Evolutionary conservation across 2,797 vertebrate species (phyloP).

Genomic region (Numenius phaeopus): DNA sequence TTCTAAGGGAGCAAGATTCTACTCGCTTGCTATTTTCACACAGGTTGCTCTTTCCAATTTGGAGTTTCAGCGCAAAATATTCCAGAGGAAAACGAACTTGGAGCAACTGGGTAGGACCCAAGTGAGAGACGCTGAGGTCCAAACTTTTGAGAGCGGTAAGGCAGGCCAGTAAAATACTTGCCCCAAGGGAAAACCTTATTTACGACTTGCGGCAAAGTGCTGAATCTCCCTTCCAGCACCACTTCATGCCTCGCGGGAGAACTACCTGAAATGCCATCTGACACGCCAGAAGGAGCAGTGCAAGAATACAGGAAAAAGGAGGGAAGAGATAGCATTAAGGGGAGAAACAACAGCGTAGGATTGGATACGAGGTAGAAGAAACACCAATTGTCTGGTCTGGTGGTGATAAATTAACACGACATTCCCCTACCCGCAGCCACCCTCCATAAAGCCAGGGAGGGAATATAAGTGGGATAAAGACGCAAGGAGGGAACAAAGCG

Average conservation of each 20-base stretch:
- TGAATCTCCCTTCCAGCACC: neutral
- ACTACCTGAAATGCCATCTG: conserved; percentile 17
- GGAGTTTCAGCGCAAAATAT: conserved; percentile 24
- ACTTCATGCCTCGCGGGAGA: neutral
- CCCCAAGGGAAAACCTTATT: neutral
- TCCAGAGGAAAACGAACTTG: neutral
- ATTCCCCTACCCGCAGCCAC: neutral
- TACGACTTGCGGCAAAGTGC: neutral
- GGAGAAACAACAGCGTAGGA: neutral
- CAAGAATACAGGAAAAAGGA: conserved; percentile 26
- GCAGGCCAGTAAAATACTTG: neutral
- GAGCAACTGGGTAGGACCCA: neutral
- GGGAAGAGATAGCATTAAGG: conserved; percentile 7
- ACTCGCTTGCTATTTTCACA: conserved; percentile 42
- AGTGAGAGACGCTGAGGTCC: neutral
- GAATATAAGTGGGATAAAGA: neutral
- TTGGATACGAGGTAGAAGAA: neutral
- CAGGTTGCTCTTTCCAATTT: conserved; percentile 60
- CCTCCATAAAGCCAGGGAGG: neutral
- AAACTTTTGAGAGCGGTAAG: neutral
- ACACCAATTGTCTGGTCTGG: neutral
- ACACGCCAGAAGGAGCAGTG: conserved; percentile 23
- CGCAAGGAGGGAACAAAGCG: conserved; percentile 25
- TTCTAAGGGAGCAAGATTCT: conserved; percentile 34
- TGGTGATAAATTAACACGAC: neutral